phyloP scores from a whole-genome alignment of 2,113 vertebrate genomes.

The Melospiza georgiana region DNA sequence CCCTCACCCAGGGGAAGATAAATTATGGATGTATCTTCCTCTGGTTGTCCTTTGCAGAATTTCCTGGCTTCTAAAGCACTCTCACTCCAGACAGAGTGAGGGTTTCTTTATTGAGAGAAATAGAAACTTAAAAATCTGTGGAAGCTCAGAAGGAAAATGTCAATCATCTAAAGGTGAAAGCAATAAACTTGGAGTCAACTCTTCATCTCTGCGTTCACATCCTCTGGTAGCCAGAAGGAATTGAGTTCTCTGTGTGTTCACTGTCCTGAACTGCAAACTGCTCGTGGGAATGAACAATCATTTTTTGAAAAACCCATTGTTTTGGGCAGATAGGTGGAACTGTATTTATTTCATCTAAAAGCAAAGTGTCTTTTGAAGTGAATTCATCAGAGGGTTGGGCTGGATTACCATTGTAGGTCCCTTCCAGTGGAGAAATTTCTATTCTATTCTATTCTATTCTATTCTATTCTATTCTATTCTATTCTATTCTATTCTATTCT shows the following conservation, averaged over 20 bases:
- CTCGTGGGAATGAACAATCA: background rate
- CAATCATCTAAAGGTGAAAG: background rate
- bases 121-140: background rate
- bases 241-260: background rate
- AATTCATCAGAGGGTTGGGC: rapidly evolving
- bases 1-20: conserved; percentile 14
- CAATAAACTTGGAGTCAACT: background rate
- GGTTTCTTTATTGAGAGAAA: background rate
- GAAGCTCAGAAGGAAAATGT: background rate
- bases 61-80: background rate
- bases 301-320: background rate
- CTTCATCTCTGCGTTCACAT: background rate
- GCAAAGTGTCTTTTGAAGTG: background rate
- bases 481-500: background rate
- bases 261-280: background rate
- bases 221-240: background rate
- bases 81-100: background rate
- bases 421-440: background rate
- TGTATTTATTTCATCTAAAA: background rate
- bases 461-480: background rate
- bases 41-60: background rate
- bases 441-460: background rate
- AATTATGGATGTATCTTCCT: conserved; percentile 34
- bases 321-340: background rate
- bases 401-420: rapidly evolving